A percentile compares a stretch with the other conserved stretches of the same genome.
Conservation (phyloP, 2,113 vertebrate species). For the Dasyprocta punctata region DNA sequence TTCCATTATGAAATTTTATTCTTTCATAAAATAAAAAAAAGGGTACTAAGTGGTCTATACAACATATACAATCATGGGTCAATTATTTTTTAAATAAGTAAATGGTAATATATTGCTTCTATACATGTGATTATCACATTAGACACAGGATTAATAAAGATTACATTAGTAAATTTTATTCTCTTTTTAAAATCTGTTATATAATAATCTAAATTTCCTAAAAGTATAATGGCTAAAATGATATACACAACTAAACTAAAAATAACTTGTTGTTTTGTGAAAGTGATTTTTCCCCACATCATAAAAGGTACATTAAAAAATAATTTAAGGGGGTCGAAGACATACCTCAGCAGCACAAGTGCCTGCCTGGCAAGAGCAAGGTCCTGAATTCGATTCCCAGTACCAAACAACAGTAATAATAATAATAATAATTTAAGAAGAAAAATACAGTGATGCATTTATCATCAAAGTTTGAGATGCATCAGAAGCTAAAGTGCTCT, state of each 20-base stretch:
- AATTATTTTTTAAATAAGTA: not conserved
- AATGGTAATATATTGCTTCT: not conserved
- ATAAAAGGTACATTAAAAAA: conserved; percentile 32
- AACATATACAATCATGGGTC: not conserved
- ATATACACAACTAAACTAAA: conserved; percentile 38
- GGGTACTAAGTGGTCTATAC: not conserved
- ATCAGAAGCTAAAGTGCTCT: not conserved
- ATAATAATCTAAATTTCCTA: not conserved
- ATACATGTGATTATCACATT: conserved; percentile 33
- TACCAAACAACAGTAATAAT: not conserved
- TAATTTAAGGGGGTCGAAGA: not conserved
- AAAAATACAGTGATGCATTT: conserved; percentile 45
- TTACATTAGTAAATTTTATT: conserved; percentile 19
- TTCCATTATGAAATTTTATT: not conserved
- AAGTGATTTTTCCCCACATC: not conserved
- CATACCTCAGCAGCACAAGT: too few species aligned
- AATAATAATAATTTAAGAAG: not conserved
- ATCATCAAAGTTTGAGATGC: conserved; percentile 4
- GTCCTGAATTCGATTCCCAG: too few species aligned
- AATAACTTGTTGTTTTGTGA: conserved; percentile 10
- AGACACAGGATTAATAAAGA: not conserved
- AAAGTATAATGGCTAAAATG: not conserved
- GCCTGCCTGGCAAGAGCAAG: too few species aligned
- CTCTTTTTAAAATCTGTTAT: not conserved
- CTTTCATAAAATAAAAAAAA: not conserved